Evolutionary conservation across 2,888 invertebrate genomes (phyloP).

Genomic region (Carterocephalus palaemon): DNA sequence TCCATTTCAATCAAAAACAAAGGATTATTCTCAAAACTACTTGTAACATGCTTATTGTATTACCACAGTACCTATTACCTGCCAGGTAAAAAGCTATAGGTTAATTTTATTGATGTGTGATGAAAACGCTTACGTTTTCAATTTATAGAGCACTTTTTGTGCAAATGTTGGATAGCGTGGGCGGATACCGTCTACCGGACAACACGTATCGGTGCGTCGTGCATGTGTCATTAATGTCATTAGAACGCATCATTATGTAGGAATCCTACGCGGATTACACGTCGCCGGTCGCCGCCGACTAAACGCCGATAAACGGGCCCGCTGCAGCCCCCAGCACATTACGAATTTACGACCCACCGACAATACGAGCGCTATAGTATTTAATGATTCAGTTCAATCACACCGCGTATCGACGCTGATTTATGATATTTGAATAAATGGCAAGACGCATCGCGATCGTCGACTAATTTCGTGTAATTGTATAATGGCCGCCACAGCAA

Average conservation of each 20-base stretch:
- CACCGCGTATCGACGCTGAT: constrained; percentile 19
- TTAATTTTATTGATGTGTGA: too few species aligned
- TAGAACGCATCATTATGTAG: constrained; percentile 60
- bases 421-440: constrained; percentile 24
- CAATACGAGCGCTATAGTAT: constrained; percentile 36
- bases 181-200: constrained; percentile 17
- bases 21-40: too few species aligned
- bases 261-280: constrained; percentile 60
- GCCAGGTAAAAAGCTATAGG: too few species aligned
- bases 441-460: constrained; percentile 23
- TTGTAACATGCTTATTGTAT: too few species aligned
- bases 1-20: too few species aligned
- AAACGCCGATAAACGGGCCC: constrained; percentile 67
- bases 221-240: constrained; percentile 49
- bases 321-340: constrained; percentile 45
- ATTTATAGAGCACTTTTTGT: constrained; percentile 22
- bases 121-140: constrained; percentile 4
- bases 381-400: constrained; percentile 37
- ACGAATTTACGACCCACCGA: constrained; percentile 47
- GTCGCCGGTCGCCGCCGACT: constrained; percentile 56
- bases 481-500: constrained; percentile 15
- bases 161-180: constrained; percentile 4
- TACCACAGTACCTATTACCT: too few species aligned
- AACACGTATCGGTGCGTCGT: constrained; percentile 25
- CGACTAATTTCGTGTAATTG: constrained; percentile 25